Base-by-base conservation (phyloP, 1,140 invertebrate species). In the Chironomus tepperi region DNA sequence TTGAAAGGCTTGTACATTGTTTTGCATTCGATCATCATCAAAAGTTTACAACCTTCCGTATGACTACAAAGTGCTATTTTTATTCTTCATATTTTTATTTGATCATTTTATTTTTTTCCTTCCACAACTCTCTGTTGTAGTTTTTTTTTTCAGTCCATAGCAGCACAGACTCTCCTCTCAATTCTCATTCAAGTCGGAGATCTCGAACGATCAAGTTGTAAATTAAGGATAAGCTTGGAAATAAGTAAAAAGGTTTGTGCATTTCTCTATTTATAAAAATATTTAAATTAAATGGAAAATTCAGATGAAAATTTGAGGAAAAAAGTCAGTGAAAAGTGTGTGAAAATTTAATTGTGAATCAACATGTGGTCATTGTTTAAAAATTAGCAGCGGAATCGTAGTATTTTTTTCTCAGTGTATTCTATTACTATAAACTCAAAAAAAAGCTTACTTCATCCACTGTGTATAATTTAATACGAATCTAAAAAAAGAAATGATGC, bases 1-100 rank as follows among this genome's bases (percentile, higher is more conserved):
- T 34, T 5, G 24, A 34, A 2, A 34, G 24, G 24, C 24, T 2
- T 34, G 24, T 34, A 34, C 24, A 34, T 34, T 34, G 24, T 34
- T 34, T 34, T 34, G 24, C 24, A 34, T 34, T 34, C 24, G 24
- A 34, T 34, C 24, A 34, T 34, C 24, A 34, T 34, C 24, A 34
- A 34, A 34, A 34, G 24, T 34, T 34, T 34, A 34, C 24, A 34
- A 34, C 24, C 24, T 10, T 57, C 5, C n/a, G 47, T 57, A 57
- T 57, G 47, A 57, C 47, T 57, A 57, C n/a, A 57, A 57, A 57
- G 12, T 57, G 47, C 47, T 57, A 57, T 57, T 57, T 57, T 57
- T 57, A 57, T 57, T 57, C n/a, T 57, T 57, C 12, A 57, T n/a
- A n/a, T 57, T 57, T 57, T 57, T 57, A 57, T 57, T n/a, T 47